phyloP scores from a whole-genome alignment of 2,888 invertebrate species.

The Helobdella robusta region DNA sequence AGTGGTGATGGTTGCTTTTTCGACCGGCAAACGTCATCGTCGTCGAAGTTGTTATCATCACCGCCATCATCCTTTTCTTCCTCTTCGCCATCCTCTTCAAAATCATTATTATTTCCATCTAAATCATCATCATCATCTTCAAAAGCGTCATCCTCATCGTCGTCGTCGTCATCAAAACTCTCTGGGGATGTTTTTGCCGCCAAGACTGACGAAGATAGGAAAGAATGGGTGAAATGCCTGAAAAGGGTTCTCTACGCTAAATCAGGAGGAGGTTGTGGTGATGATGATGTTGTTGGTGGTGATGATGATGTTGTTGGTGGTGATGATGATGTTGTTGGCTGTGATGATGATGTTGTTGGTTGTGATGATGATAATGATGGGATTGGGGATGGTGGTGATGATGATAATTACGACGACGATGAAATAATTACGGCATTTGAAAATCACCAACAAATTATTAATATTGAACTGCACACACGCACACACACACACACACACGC shows the following conservation, averaged over 20 bases:
- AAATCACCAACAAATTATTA: too few relatives aligned
- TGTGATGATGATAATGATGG: too few relatives aligned
- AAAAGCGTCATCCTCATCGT: too few relatives aligned
- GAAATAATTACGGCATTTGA: too few relatives aligned
- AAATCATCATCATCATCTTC: constrained; percentile 8
- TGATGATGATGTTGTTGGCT: too few relatives aligned
- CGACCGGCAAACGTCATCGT: background rate
- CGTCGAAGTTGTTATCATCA: background rate
- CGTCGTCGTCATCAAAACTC: too few relatives aligned
- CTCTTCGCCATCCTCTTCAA: background rate
- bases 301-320: background rate
- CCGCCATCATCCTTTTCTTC: background rate
- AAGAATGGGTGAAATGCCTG: constrained; percentile 43
- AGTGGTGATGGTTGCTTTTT: background rate
- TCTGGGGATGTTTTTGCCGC: constrained; percentile 39
- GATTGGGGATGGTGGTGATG: too few relatives aligned
- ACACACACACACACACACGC: too few relatives aligned
- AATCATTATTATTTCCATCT: constrained; percentile 3
- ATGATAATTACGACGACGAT: too few relatives aligned
- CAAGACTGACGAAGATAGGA: constrained; percentile 41
- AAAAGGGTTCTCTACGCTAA: constrained; percentile 42
- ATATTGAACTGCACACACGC: background rate
- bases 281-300: background rate
- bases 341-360: too few relatives aligned
- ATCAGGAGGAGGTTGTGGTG: constrained; percentile 43